These are phyloP conservation scores for Platyura marginata DNA, from an alignment of 1,140 invertebrate species.

Conservation along the genomic window DNA sequence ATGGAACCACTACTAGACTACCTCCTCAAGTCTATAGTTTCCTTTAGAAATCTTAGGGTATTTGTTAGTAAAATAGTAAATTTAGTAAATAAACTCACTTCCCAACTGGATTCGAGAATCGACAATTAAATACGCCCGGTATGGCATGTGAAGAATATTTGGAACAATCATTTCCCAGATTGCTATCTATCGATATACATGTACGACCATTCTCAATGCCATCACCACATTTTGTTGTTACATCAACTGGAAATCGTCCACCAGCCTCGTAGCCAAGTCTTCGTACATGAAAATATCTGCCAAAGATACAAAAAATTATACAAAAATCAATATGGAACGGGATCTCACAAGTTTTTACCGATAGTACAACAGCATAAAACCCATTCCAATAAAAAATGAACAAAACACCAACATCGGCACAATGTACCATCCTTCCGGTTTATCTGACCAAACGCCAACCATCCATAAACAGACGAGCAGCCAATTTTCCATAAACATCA, in stretches of 20 bases:
- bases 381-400: slow-evolving; percentile 55
- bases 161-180: background rate
- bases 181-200: slow-evolving; percentile 13
- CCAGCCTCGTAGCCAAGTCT: slow-evolving; percentile 43
- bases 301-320: background rate
- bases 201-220: slow-evolving; percentile 25
- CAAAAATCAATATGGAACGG: background rate
- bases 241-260: slow-evolving; percentile 20
- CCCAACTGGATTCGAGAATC: slow-evolving; percentile 53
- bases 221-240: slow-evolving; percentile 11
- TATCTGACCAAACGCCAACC: slow-evolving; percentile 30
- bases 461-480: slow-evolving; percentile 48
- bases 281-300: slow-evolving; percentile 47
- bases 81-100: slow-evolving; percentile 13
- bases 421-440: slow-evolving; percentile 16
- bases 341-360: slow-evolving; percentile 22
- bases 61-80: too few species aligned
- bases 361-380: slow-evolving; percentile 74
- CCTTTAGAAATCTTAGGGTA: background rate
- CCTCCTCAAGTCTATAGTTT: too few species aligned
- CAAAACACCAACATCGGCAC: slow-evolving; percentile 36
- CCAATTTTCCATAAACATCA: slow-evolving; percentile 78
- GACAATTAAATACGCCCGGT: slow-evolving; percentile 75
- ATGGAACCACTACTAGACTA: too few species aligned
- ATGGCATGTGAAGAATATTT: slow-evolving; percentile 27